Conservation (phyloP, 2,888 invertebrate genomes). For the Eulithis prunata region DNA sequence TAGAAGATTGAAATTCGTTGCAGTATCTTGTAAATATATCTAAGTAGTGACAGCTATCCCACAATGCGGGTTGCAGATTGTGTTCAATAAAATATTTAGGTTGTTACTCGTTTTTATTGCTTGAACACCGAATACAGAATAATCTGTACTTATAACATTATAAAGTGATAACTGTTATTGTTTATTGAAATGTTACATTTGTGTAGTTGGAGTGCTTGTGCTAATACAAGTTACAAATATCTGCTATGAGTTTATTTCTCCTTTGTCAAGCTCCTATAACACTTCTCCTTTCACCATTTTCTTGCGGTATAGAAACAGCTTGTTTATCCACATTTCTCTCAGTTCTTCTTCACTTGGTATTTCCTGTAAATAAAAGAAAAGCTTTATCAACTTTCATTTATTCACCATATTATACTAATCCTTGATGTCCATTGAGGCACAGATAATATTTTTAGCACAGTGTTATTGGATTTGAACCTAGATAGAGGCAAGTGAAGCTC, state of each 20-base stretch:
- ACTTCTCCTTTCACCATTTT: slow-evolving; percentile 84
- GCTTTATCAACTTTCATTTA: background rate
- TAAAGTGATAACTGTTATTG: slow-evolving; percentile 35
- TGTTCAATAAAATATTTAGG: slow-evolving; percentile 72
- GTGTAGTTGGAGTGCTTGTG: slow-evolving; percentile 41
- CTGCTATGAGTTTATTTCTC: slow-evolving; percentile 28
- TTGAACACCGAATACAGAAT: slow-evolving; percentile 31
- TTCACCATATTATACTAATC: too few relatives aligned
- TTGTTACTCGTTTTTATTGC: slow-evolving; percentile 56
- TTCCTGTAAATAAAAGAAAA: slow-evolving; percentile 78
- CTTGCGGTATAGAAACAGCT: slow-evolving; percentile 86
- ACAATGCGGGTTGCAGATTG: slow-evolving; percentile 67
- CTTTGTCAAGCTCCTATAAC: slow-evolving; percentile 28
- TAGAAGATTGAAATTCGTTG: slow-evolving; percentile 48
- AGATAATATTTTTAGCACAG: too few relatives aligned
- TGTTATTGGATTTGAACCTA: too few relatives aligned
- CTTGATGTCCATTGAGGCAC: too few relatives aligned
- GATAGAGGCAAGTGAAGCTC: too few relatives aligned
- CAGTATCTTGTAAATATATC: slow-evolving; percentile 75
- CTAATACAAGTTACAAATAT: slow-evolving; percentile 44
- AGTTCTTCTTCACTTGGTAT: slow-evolving; percentile 87
- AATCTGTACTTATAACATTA: slow-evolving; percentile 24
- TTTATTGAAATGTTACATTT: slow-evolving; percentile 41
- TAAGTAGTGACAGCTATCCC: slow-evolving; percentile 70
- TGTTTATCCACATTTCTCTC: slow-evolving; percentile 90